These are phyloP conservation scores for Anagyrus pseudococci DNA, from an alignment of 2,888 invertebrate species.

Conservation along the genomic window DNA sequence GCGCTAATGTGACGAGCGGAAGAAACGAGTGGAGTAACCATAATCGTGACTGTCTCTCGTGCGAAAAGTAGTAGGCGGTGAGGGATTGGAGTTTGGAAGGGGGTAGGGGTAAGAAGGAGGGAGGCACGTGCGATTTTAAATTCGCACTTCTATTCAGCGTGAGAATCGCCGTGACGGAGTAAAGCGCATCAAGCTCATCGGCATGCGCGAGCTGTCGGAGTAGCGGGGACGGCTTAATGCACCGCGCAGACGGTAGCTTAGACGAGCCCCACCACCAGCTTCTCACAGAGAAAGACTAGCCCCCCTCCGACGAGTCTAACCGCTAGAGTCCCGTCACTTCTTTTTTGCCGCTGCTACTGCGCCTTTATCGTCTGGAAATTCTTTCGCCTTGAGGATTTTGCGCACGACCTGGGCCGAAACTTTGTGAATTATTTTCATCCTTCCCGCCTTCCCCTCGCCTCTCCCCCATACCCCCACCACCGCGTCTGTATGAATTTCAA, in stretches of 20 bases:
- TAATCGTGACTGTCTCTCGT: too few relatives aligned
- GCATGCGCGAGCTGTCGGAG: slow-evolving; percentile 51
- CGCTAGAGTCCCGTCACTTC: not conserved
- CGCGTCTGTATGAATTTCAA: too few relatives aligned
- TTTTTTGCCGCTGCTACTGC: not conserved
- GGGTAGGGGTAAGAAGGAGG: too few relatives aligned
- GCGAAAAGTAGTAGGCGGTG: too few relatives aligned
- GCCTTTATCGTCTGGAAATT: not conserved
- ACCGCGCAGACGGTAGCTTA: slow-evolving; percentile 8
- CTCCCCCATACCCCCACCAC: too few relatives aligned
- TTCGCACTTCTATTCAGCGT: not conserved
- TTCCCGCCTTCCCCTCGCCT: too few relatives aligned
- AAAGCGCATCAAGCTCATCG: slow-evolving; percentile 59
- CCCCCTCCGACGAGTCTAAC: slow-evolving; percentile 30
- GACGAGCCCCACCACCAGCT: not conserved
- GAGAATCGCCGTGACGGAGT: slow-evolving; percentile 50
- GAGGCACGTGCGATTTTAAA: slow-evolving; percentile 7
- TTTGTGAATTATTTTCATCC: not conserved
- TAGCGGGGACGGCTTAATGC: slow-evolving; percentile 50
- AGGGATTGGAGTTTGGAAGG: too few relatives aligned
- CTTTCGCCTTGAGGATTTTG: too few relatives aligned
- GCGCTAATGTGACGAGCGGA: too few relatives aligned
- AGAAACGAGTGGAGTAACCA: too few relatives aligned
- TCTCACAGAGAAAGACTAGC: too few relatives aligned
- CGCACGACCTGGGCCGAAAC: not conserved